Evolutionary conservation across 2,888 invertebrate species (phyloP).

Genomic region (Antheraea assamensis): DNA sequence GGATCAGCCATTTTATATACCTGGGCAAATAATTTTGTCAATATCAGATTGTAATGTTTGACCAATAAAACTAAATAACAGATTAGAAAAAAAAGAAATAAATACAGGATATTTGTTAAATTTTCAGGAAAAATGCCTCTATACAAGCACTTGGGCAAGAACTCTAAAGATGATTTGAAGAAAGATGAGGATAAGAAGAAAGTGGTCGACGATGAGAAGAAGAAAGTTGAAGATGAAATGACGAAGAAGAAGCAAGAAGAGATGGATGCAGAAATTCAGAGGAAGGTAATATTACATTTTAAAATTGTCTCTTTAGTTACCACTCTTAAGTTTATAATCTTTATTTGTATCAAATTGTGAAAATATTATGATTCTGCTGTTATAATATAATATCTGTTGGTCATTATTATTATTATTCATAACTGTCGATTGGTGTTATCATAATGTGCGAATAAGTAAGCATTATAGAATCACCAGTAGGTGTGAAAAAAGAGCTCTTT

Average conservation of each 20-base stretch:
- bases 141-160: slow-evolving; percentile 81
- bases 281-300: slow-evolving; percentile 53
- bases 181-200: slow-evolving; percentile 71
- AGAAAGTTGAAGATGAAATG: slow-evolving; percentile 69
- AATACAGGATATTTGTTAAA: not conserved
- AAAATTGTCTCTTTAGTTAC: not conserved
- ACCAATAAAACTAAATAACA: not conserved
- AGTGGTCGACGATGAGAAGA: slow-evolving; percentile 58
- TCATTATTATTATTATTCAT: too few species aligned
- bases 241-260: slow-evolving; percentile 71
- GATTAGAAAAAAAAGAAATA: not conserved
- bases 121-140: slow-evolving; percentile 87
- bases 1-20: not conserved
- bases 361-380: not conserved
- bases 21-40: not conserved
- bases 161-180: slow-evolving; percentile 66
- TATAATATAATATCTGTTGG: too few species aligned
- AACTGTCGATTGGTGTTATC: too few species aligned
- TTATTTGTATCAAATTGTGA: not conserved
- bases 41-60: not conserved
- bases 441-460: too few species aligned
- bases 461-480: too few species aligned
- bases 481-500: too few species aligned
- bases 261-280: slow-evolving; percentile 81
- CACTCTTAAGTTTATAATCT: not conserved